phyloP scores from a whole-genome alignment of 1,140 invertebrate genomes.

The Drosophila pallidifrons region DNA sequence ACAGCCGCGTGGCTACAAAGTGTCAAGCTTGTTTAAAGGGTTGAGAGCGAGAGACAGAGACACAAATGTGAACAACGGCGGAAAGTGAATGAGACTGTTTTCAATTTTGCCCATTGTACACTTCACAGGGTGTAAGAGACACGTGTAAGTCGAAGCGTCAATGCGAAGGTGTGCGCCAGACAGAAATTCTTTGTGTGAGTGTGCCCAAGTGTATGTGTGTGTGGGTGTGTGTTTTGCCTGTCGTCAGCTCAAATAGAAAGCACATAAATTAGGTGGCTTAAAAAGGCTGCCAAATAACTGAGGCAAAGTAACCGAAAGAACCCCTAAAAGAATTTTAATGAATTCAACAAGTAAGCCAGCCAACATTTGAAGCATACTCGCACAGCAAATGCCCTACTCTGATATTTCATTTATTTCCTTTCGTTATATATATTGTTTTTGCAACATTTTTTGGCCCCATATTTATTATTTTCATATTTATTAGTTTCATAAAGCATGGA shows the following conservation, averaged over 20 bases:
- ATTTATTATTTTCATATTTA: no score
- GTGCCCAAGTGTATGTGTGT: slow-evolving; percentile 12
- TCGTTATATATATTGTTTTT: no score
- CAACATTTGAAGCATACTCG: not conserved
- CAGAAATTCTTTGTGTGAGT: slow-evolving; percentile 2
- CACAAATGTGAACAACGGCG: slow-evolving; percentile 73
- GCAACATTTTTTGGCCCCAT: no score
- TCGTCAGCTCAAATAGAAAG: slow-evolving; percentile 32
- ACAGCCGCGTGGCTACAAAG: slow-evolving; percentile 20
- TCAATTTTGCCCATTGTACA: slow-evolving; percentile 62
- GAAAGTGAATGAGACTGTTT: slow-evolving; percentile 64
- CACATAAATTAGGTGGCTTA: slow-evolving; percentile 46
- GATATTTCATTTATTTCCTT: no score
- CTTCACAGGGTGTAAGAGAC: slow-evolving; percentile 54
- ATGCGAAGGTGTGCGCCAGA: slow-evolving; percentile 31
- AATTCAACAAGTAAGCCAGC: slow-evolving; percentile 14
- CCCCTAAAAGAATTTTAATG: slow-evolving; percentile 12
- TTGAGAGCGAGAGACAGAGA: not conserved
- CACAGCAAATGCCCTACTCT: no score
- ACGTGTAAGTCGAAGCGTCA: slow-evolving; percentile 67
- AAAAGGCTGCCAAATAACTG: slow-evolving; percentile 32
- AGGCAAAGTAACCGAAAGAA: slow-evolving; percentile 13
- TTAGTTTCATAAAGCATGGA: no score
- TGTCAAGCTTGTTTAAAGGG: slow-evolving; percentile 27
- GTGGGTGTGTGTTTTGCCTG: slow-evolving; percentile 4